Evolutionary conservation across 2,113 vertebrate genomes (phyloP).

Genomic region (Aleadryas rufinucha): DNA sequence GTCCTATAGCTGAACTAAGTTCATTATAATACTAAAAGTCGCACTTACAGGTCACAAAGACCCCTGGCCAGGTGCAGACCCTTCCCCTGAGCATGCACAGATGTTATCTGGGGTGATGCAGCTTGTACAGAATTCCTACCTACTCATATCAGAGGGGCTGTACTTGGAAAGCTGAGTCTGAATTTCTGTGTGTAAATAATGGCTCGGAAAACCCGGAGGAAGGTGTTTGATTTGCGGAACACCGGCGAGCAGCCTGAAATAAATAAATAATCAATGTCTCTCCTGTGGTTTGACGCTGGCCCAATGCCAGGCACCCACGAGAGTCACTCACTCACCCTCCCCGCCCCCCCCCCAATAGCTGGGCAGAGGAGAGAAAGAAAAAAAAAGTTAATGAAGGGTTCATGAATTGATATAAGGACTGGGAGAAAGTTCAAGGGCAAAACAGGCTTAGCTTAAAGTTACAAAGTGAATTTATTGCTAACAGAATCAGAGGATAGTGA

Average conservation of each 20-base stretch:
- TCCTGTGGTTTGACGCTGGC: too few relatives aligned
- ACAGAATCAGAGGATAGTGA: too few relatives aligned
- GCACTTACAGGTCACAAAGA: not conserved
- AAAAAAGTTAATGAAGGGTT: too few relatives aligned
- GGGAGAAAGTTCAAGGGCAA: too few relatives aligned
- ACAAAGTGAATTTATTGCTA: too few relatives aligned
- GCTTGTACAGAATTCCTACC: not conserved
- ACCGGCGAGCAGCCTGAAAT: not conserved
- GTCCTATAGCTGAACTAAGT: not conserved
- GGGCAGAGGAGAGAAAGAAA: too few relatives aligned
- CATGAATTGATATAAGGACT: too few relatives aligned
- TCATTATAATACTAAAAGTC: not conserved
- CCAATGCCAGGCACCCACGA: too few relatives aligned
- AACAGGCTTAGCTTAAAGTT: too few relatives aligned
- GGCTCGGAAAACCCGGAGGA: not conserved
- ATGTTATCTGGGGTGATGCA: not conserved
- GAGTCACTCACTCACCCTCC: too few relatives aligned
- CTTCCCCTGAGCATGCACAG: rapidly evolving
- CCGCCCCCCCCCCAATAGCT: too few relatives aligned
- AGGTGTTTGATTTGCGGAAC: not conserved
- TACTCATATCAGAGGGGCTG: too few relatives aligned
- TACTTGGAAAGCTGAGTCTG: not conserved
- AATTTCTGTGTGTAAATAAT: not conserved
- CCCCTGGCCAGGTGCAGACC: not conserved
- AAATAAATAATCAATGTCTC: not conserved